Evolutionary conservation across 2,113 vertebrate genomes (phyloP), one percentile per base, ranked within the genome.

Genomic region (Lepidiolamprologus cunningtoni): DNA sequence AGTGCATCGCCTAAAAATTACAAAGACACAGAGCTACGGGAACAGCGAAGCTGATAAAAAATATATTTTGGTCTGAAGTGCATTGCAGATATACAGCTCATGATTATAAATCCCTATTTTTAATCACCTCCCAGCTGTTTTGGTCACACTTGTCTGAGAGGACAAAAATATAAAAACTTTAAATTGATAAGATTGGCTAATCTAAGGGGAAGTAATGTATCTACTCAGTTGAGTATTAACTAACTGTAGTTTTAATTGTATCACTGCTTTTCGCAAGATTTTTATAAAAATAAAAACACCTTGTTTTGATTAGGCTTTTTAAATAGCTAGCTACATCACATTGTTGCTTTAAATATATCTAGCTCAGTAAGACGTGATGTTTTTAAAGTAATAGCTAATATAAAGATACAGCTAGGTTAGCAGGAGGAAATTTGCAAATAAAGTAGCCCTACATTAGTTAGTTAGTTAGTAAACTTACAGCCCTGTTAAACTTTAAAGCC

Each of bases 61-160:
- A 1, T n/a, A 0, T 0, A 0, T 5, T 76, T 19, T 31, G 6
- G 42, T 76, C 14, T 47, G 9, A 31, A 76, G 42, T 50, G 68
- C 23, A 47, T 47, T 26, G 42, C 40, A 17, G 42, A n/a, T 52
- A 31, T 52, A 52, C 26, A 33, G 26, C 47, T 78, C 52, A 31
- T 13, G 16, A 31, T n/a, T 50, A 78, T n/a, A 78, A 76, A 47
- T 28, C 16, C 71, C 23, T 47, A 11, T 11, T 17, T 76, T 45
- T 19, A 47, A 47, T 76, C 23, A 26, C 4, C 42, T 76, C 16
- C 21, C 6, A 47, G 23, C 40, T 76, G 16, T 50, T 76, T 50
- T 47, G 26, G 42, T 50, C 23, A 47, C 23, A 28, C 14, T 19
- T 76, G 42, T 47, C 23, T 11, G 14, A 73, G 21, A 73, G 5